Percentiles rank a stretch among this genome's conserved stretches.
These are phyloP conservation scores for Capreolus pygargus DNA, from an alignment of 2,113 vertebrate genomes.

Conservation along the genomic window DNA sequence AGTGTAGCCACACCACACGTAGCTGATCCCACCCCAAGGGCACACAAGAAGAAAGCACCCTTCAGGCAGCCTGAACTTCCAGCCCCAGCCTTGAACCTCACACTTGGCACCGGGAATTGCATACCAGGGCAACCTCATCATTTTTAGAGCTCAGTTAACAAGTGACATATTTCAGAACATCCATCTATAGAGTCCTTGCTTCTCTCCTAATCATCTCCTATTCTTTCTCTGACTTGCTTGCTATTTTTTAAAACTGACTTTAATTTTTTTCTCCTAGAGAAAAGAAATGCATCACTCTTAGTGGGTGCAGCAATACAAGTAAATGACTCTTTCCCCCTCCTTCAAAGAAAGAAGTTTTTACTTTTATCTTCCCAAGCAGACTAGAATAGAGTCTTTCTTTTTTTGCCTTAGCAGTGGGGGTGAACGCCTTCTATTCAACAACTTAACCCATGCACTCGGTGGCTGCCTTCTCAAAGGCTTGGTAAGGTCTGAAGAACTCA, in stretches of 20 bases:
- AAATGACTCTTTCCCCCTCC: neutral
- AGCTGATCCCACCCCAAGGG: too few relatives aligned
- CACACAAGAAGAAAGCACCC: neutral
- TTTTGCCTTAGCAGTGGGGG: neutral
- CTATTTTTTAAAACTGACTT: neutral
- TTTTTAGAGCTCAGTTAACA: neutral
- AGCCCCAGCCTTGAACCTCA: neutral
- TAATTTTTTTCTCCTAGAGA: neutral
- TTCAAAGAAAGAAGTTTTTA: slow-evolving; percentile 1
- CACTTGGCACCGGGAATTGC: neutral
- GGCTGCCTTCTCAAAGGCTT: neutral
- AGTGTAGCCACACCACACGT: rapidly evolving
- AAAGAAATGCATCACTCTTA: neutral
- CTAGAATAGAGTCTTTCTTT: neutral
- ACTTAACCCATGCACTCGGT: rapidly evolving
- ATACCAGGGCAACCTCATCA: neutral
- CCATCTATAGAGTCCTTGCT: neutral
- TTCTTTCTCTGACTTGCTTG: neutral
- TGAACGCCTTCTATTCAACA: neutral
- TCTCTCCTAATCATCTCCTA: neutral
- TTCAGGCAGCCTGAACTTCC: neutral
- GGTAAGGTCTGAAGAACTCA: neutral
- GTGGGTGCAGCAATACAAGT: neutral
- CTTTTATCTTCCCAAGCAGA: neutral
- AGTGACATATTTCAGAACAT: neutral